These are phyloP conservation scores for Dexiosoma caninum DNA, from an alignment of 2,888 invertebrate genomes.

Conservation along the genomic window DNA sequence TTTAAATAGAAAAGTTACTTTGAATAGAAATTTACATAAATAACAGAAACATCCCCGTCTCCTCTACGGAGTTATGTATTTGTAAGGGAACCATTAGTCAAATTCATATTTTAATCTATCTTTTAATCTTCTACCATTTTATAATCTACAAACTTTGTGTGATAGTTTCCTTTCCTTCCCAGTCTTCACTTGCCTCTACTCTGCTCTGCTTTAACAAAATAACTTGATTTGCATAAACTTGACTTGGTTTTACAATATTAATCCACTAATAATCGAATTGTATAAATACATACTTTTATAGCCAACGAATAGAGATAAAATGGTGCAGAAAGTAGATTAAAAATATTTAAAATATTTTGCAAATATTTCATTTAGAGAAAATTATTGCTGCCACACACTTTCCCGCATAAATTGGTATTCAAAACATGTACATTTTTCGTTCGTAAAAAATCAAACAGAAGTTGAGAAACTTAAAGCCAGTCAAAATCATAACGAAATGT, in stretches of 20 bases:
- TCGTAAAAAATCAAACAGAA: neutral
- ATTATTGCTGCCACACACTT: neutral
- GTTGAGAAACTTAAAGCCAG: slow-evolving; percentile 1
- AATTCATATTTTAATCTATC: slow-evolving; percentile 13
- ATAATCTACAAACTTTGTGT: slow-evolving; percentile 16
- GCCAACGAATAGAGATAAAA: neutral
- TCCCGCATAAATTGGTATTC: slow-evolving; percentile 26
- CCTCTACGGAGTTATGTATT: neutral
- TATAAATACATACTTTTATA: slow-evolving; percentile 32
- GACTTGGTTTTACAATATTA: slow-evolving; percentile 21
- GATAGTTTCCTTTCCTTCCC: no score
- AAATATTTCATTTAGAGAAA: slow-evolving; percentile 1
- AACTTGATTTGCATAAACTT: slow-evolving; percentile 36
- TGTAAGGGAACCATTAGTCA: neutral
- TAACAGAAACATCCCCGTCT: neutral
- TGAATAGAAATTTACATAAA: neutral
- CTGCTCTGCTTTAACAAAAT: neutral
- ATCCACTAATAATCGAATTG: slow-evolving; percentile 50
- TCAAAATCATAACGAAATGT: slow-evolving; percentile 29
- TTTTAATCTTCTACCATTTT: neutral
- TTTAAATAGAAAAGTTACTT: neutral
- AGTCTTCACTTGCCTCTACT: no score
- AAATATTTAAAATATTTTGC: neutral
- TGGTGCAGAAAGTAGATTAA: neutral
- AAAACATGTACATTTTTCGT: slow-evolving; percentile 24